Evolutionary conservation across 2,888 invertebrate species (phyloP).

Genomic region (Mycalesis mineus): DNA sequence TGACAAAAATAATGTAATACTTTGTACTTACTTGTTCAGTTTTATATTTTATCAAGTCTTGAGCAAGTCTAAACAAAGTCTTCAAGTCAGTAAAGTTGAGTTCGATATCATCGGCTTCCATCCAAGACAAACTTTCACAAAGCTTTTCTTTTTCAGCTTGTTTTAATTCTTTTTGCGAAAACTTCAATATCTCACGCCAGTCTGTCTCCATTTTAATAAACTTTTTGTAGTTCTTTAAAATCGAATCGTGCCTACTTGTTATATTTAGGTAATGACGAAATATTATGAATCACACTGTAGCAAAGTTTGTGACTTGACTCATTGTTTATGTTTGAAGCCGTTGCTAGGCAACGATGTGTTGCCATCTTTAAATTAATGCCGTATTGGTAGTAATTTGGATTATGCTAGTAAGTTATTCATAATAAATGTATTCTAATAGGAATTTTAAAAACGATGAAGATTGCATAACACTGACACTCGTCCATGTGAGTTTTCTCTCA

Average conservation of each 20-base stretch:
- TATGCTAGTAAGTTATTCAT: neutral
- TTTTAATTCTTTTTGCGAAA: constrained; percentile 74
- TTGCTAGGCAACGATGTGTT: constrained; percentile 49
- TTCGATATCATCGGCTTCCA: constrained; percentile 78
- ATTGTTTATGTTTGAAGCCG: constrained; percentile 27
- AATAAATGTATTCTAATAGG: too few relatives aligned
- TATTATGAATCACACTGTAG: constrained; percentile 2
- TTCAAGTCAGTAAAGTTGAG: constrained; percentile 76
- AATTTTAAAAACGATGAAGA: too few relatives aligned
- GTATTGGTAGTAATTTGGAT: neutral
- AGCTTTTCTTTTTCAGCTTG: constrained; percentile 81
- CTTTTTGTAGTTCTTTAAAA: neutral
- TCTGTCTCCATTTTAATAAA: constrained; percentile 69
- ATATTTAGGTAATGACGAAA: neutral
- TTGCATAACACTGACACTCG: too few relatives aligned
- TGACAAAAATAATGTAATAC: too few relatives aligned
- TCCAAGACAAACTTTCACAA: constrained; percentile 80
- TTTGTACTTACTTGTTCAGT: constrained; percentile 79
- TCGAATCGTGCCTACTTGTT: too few relatives aligned
- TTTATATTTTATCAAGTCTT: constrained; percentile 83
- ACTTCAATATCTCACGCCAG: constrained; percentile 77
- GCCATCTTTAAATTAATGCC: neutral
- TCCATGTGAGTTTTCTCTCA: too few relatives aligned
- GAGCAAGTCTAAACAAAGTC: constrained; percentile 79
- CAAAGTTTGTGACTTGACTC: neutral